phyloP scores from a whole-genome alignment of 1,140 invertebrate genomes.

The Mactra quadrangularis region DNA sequence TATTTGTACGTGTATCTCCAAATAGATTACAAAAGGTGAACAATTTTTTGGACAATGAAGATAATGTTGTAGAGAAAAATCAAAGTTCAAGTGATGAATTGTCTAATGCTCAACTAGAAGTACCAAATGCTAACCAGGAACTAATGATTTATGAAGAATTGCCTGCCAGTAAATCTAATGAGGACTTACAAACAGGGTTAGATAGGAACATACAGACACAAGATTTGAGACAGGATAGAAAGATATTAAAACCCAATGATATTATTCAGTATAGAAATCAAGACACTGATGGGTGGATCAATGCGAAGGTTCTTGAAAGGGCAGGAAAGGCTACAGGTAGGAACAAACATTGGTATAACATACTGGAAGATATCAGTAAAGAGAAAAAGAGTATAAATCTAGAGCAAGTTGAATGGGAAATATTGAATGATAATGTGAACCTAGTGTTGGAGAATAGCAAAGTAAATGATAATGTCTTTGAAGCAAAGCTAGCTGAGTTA shows the following conservation, averaged over 20 bases:
- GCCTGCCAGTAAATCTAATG: not conserved
- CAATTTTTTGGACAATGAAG: conserved; percentile 24
- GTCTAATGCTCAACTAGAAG: not conserved
- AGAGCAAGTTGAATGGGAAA: conserved; percentile 43
- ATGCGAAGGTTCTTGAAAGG: conserved; percentile 26
- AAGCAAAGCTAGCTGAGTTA: conserved; percentile 45
- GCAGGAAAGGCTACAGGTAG: conserved; percentile 45
- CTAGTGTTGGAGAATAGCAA: conserved; percentile 38
- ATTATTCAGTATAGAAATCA: conserved; percentile 46
- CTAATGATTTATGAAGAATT: conserved; percentile 31
- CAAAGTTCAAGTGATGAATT: conserved; percentile 18
- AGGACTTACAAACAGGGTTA: conserved; percentile 13
- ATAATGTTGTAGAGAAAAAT: not conserved
- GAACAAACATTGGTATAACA: conserved; percentile 51
- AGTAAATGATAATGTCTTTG: conserved; percentile 29
- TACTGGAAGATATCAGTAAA: conserved; percentile 20
- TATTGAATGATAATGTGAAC: conserved; percentile 35
- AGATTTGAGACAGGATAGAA: conserved; percentile 28
- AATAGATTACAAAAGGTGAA: conserved; percentile 53
- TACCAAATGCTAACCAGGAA: not conserved
- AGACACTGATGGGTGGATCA: conserved; percentile 32
- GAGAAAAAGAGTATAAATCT: conserved; percentile 52
- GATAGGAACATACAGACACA: conserved; percentile 16
- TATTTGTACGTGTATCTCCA: conserved; percentile 61
- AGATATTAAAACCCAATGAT: conserved; percentile 39